These are phyloP conservation scores for Plebejus argus DNA, from an alignment of 2,888 invertebrate species.

Conservation along the genomic window DNA sequence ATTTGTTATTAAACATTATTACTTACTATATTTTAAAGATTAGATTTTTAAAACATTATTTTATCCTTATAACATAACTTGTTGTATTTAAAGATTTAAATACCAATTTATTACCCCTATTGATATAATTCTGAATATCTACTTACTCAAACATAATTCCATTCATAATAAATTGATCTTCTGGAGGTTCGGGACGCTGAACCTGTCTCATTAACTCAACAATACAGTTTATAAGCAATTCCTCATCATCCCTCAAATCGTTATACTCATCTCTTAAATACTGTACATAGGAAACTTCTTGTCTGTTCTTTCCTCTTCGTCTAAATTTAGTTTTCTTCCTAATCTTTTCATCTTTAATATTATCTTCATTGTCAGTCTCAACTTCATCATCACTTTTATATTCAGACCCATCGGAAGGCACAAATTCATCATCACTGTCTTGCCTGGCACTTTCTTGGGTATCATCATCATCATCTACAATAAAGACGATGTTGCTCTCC, in stretches of 20 bases:
- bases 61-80: too few species aligned
- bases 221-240: constrained; percentile 54
- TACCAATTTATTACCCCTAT: too few species aligned
- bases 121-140: neutral
- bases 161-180: constrained; percentile 53
- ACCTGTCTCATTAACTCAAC: constrained; percentile 58
- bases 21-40: too few species aligned
- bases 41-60: too few species aligned
- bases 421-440: constrained; percentile 33
- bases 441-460: neutral
- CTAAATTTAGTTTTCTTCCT: neutral
- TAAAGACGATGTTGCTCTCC: constrained; percentile 23
- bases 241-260: constrained; percentile 52
- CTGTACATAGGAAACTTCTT: constrained; percentile 21
- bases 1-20: too few species aligned
- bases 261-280: constrained; percentile 46
- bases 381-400: constrained; percentile 2
- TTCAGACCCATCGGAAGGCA: constrained; percentile 16
- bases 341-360: neutral
- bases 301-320: neutral
- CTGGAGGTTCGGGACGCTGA: constrained; percentile 55
- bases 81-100: too few species aligned
- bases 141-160: constrained; percentile 57
- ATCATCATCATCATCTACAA: constrained; percentile 1
- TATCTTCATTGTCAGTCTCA: neutral